These are phyloP conservation scores for Bombus affinis DNA, from an alignment of 1,140 invertebrate genomes.

Conservation along the genomic window DNA sequence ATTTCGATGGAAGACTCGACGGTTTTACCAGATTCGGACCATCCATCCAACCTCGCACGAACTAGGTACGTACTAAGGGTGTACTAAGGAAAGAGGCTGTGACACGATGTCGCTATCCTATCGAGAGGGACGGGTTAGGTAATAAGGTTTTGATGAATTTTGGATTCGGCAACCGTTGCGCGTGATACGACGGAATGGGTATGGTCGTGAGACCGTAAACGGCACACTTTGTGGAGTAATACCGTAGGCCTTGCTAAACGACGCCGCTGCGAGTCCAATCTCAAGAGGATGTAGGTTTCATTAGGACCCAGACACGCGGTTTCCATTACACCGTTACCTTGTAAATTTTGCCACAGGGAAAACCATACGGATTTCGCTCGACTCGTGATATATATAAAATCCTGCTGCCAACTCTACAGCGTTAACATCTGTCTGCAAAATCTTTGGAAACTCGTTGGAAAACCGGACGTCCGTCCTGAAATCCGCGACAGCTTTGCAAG, in stretches of 20 bases:
- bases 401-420: background rate
- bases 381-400: background rate
- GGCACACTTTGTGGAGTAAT: background rate
- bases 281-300: conserved; percentile 14
- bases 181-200: background rate
- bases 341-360: background rate
- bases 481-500: background rate
- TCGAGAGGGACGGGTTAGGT: background rate
- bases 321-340: background rate
- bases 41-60: no score
- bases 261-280: background rate
- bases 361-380: no score
- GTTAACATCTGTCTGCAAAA: background rate
- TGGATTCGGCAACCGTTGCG: background rate
- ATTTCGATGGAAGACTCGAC: background rate
- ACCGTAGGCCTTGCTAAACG: conserved; percentile 2
- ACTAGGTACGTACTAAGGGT: no score
- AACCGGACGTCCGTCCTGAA: background rate
- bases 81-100: no score
- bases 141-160: background rate
- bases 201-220: background rate
- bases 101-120: no score
- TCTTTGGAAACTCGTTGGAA: no score
- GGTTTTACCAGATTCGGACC: background rate
- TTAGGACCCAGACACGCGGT: background rate